Base-by-base conservation (phyloP, 2,888 invertebrate species). In the Drosophila recens region DNA sequence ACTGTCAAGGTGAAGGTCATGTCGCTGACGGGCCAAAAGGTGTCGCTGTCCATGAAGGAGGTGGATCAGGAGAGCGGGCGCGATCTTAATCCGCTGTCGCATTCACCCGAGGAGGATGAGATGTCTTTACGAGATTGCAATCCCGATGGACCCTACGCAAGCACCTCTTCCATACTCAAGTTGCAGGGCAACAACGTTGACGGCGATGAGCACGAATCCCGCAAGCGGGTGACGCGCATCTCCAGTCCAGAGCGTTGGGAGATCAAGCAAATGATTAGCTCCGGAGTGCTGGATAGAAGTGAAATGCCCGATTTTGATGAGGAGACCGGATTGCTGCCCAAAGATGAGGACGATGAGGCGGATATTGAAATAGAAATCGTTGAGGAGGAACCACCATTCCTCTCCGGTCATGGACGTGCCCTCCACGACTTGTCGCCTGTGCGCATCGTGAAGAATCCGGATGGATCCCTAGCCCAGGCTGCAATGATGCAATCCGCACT, bases 401-500 rank as follows among this genome's bases (percentile, higher is more conserved):
- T 99, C 1, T 96, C 97, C 67, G 97, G 98, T n/a, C 96, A 98
- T 91, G 98, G 98, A 0, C 94, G 98, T 74, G 97, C 97, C 0
- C 93, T 97, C 0, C 97, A 98, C 78, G 98, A 99, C 91, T 94
- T 99, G 3, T 98, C 98, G 65, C 99, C 99, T 0, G 98, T 98
- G 3, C 93, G 96, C 77, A 99, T 99, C 77, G 98, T 99, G 0
- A 99, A 99, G 93, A 99, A 99, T 94, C 99, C 99, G 0, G 99
- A 99, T 92, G 99, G 99, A 0, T 99, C 99, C 0, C 93, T 99
- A 23, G 99, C 99, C 0, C 99, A 99, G 92, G 98, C 99, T 0
- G 99, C 99, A 0, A 98, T 99, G 98, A 99, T 98, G 98, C 99
- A 99, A 92, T 97, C 97, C 11, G 99, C 99, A 0, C 92, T 99